phyloP scores from a whole-genome alignment of 92 coral and sea anemone genomes.

The Desmophyllum pertusum region DNA sequence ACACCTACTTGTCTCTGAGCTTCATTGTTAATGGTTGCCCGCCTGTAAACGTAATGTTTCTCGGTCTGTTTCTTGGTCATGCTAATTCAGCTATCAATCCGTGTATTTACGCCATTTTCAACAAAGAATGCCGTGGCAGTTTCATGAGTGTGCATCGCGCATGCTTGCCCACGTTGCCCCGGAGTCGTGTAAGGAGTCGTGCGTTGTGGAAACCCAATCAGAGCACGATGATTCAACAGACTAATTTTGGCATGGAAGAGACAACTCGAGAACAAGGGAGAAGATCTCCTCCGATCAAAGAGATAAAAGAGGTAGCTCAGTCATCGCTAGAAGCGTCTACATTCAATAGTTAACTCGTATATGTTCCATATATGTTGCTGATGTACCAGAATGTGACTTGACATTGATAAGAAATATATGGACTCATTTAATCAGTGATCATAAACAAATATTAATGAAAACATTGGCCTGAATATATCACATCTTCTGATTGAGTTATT shows the following conservation, averaged over 20 bases:
- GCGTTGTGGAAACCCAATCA: constrained; percentile 1
- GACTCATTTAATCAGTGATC: too few species aligned
- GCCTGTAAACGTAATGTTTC: constrained; percentile 50
- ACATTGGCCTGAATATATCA: too few species aligned
- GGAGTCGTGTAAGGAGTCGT: neutral
- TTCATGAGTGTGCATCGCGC: constrained; percentile 18
- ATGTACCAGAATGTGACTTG: neutral
- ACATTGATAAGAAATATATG: too few species aligned
- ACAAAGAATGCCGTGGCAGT: constrained; percentile 66
- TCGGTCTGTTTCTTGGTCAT: constrained; percentile 69
- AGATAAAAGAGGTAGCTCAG: neutral
- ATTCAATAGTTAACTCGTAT: neutral
- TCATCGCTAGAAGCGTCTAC: neutral
- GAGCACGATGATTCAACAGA: constrained; percentile 6
- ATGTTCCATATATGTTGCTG: neutral
- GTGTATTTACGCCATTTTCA: constrained; percentile 76
- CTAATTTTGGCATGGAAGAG: constrained; percentile 5
- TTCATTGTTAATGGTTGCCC: constrained; percentile 38
- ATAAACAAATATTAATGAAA: too few species aligned
- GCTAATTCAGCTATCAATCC: constrained; percentile 87
- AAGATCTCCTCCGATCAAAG: neutral
- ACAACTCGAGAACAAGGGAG: constrained; percentile 15
- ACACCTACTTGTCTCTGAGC: constrained; percentile 56
- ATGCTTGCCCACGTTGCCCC: constrained; percentile 1
- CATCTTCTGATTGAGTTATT: too few species aligned